These are phyloP conservation scores for Cremastinae sp. DNA, from an alignment of 2,888 invertebrate genomes.

Conservation along the genomic window DNA sequence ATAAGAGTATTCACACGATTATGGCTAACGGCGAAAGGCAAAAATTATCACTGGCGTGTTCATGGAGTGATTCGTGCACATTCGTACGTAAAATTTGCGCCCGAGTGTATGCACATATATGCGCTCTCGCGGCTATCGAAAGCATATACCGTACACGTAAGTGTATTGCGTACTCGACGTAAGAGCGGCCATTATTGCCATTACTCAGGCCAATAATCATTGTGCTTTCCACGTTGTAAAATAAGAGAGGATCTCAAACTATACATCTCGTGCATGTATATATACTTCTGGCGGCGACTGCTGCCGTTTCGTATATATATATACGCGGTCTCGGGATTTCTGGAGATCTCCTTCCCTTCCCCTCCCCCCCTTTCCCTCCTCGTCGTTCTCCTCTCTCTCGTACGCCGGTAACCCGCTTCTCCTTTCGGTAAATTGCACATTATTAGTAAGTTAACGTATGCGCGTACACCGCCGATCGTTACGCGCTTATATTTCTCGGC, in stretches of 20 bases:
- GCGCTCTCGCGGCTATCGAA: conserved; percentile 12
- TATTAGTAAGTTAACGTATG: conserved; percentile 58
- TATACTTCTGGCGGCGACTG: conserved; percentile 51
- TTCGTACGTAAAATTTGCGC: conserved; percentile 24
- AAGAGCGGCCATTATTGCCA: conserved; percentile 60
- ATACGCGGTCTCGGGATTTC: conserved; percentile 13
- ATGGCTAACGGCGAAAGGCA: conserved; percentile 36
- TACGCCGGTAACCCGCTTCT: conserved; percentile 7
- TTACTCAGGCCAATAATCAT: conserved; percentile 64
- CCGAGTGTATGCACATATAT: conserved; percentile 14
- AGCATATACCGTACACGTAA: conserved; percentile 31
- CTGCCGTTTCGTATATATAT: conserved; percentile 10
- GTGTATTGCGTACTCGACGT: conserved; percentile 38
- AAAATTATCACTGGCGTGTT: conserved; percentile 51
- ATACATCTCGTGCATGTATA: conserved; percentile 42
- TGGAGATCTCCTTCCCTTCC: neutral
- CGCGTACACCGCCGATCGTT: conserved; percentile 23
- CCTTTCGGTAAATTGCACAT: conserved; percentile 57
- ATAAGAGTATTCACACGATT: conserved; percentile 40
- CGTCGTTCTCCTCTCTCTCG: conserved; percentile 9
- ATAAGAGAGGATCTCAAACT: conserved; percentile 50
- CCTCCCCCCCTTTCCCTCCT: conserved; percentile 3
- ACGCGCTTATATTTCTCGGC: conserved; percentile 38
- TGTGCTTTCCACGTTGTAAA: conserved; percentile 62
- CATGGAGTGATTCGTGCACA: conserved; percentile 49